Percentiles rank a stretch among this genome's conserved stretches.
These are phyloP conservation scores for Druon quercuslanigerum DNA, from an alignment of 1,140 invertebrate species.

Conservation along the genomic window DNA sequence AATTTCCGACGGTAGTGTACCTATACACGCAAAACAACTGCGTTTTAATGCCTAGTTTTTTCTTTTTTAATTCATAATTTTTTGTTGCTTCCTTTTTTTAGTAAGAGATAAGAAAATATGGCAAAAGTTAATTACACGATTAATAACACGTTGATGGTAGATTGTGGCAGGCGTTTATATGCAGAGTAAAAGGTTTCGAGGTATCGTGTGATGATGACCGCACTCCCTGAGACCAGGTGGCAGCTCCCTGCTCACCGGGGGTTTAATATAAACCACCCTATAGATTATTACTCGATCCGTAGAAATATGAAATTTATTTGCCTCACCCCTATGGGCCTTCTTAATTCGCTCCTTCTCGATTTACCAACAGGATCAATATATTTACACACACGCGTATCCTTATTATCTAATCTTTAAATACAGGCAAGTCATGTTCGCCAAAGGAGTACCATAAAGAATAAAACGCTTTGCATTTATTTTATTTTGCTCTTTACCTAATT, in stretches of 20 bases:
- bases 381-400: background rate
- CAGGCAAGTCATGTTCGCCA: background rate
- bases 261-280: conserved; percentile 54
- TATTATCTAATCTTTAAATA: background rate
- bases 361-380: background rate
- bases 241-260: conserved; percentile 58
- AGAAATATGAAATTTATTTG: conserved; percentile 46
- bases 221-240: conserved; percentile 60
- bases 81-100: background rate
- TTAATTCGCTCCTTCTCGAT: conserved; percentile 15
- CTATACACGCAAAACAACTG: too few relatives aligned
- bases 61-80: too few relatives aligned
- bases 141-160: conserved; percentile 49
- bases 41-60: too few relatives aligned
- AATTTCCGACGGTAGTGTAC: too few relatives aligned
- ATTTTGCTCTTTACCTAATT: too few relatives aligned
- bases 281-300: conserved; percentile 52
- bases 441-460: too few relatives aligned
- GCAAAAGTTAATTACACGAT: conserved; percentile 53
- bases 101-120: conserved; percentile 5
- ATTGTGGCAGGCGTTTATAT: conserved; percentile 51
- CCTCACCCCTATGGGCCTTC: conserved; percentile 44
- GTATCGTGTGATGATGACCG: conserved; percentile 50
- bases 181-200: conserved; percentile 33
- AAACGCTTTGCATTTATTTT: too few relatives aligned